A percentile compares a stretch with the other conserved stretches of the same genome.
These are phyloP conservation scores for Thaleichthys pacificus DNA, from an alignment of 2,797 vertebrate species.

Conservation along the genomic window DNA sequence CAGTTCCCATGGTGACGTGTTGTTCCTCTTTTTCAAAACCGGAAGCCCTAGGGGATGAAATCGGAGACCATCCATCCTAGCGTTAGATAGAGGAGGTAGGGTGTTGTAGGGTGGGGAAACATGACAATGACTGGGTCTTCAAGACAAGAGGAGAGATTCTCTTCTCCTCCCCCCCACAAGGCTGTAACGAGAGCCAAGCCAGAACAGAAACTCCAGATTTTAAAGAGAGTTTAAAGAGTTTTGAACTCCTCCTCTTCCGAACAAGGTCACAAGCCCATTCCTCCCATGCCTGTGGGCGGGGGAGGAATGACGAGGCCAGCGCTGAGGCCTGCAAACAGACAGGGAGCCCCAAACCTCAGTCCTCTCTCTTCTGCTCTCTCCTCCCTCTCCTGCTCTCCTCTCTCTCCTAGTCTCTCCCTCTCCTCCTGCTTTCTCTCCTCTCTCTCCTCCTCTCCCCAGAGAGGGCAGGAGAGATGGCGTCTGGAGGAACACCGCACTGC, in stretches of 20 bases:
- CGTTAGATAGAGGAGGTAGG: no score
- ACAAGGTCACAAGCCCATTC: conserved; percentile 50
- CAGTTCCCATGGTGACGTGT: neutral
- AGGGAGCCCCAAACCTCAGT: conserved; percentile 26
- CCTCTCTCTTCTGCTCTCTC: no score
- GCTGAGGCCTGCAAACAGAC: conserved; percentile 39
- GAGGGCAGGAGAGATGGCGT: neutral
- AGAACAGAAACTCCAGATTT: conserved; percentile 27
- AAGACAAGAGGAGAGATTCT: neutral
- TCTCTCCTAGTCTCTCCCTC: no score
- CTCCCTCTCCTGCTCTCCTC: no score
- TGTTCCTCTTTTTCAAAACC: neutral
- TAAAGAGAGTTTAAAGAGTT: conserved; percentile 21
- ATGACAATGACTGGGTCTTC: neutral
- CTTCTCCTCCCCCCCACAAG: neutral
- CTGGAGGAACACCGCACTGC: neutral
- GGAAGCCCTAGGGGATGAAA: neutral
- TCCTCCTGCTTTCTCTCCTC: conserved; percentile 11
- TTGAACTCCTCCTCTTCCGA: conserved; percentile 32
- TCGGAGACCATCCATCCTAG: neutral
- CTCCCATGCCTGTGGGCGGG: conserved; percentile 61
- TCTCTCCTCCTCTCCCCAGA: no score
- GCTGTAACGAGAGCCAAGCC: conserved; percentile 5
- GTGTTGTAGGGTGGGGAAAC: neutral
- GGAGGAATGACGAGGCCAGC: conserved; percentile 46